Conservation (phyloP, 2,797 vertebrate genomes). For the Labroides dimidiatus region DNA sequence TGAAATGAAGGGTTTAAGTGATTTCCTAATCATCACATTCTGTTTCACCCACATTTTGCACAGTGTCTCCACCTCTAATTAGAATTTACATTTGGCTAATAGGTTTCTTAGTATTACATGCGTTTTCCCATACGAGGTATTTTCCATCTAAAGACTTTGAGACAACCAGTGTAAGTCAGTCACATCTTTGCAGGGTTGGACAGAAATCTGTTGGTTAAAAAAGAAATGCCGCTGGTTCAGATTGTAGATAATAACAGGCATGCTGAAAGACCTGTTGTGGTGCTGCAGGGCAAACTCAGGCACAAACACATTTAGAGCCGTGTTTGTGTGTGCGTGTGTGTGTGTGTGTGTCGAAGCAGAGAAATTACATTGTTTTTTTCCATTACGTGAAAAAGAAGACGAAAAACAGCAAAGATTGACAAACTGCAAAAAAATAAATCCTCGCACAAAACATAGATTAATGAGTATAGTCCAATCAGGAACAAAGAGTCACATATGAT, state of each 20-base stretch:
- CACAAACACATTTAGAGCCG: neutral
- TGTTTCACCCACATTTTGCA: too few relatives aligned
- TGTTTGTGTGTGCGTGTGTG: neutral
- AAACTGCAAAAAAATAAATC: constrained; percentile 18
- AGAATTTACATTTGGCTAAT: too few relatives aligned
- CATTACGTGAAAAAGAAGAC: neutral
- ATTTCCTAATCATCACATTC: too few relatives aligned
- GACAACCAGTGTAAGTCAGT: neutral
- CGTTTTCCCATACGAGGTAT: too few relatives aligned
- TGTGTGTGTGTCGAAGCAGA: too few relatives aligned
- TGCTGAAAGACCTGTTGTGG: constrained; percentile 60
- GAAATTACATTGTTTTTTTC: neutral
- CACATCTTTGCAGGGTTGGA: neutral
- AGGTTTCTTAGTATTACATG: too few relatives aligned
- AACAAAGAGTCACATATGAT: too few relatives aligned
- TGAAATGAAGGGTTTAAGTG: too few relatives aligned
- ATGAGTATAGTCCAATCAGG: too few relatives aligned
- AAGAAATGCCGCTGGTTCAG: constrained; percentile 10
- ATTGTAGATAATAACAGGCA: constrained; percentile 28
- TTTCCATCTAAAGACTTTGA: neutral
- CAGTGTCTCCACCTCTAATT: too few relatives aligned
- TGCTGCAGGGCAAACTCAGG: constrained; percentile 22
- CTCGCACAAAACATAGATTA: neutral
- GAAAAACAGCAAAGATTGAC: constrained; percentile 11
- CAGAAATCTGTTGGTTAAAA: neutral